A percentile compares a stretch with the other conserved stretches of the same genome.
Evolutionary conservation across 2,888 invertebrate genomes (phyloP).

Genomic region (Adelognathus sp.): DNA sequence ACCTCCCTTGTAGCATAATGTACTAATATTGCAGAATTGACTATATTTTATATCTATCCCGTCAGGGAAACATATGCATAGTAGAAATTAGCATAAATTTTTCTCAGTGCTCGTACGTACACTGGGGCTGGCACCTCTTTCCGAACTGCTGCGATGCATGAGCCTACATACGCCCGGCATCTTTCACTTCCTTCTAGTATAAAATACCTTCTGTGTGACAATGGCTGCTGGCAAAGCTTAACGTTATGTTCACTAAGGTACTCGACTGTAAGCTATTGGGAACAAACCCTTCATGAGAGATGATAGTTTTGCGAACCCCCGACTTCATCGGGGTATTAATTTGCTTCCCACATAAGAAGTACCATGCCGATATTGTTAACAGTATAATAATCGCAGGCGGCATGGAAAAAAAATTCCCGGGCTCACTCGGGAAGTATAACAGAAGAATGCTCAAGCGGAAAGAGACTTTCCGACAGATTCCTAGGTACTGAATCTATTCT

Average conservation of each 20-base stretch:
- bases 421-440: not conserved
- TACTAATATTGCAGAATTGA: no score
- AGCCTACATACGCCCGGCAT: not conserved
- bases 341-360: no score
- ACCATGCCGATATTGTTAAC: not conserved
- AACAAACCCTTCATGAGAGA: not conserved
- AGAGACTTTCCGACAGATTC: not conserved
- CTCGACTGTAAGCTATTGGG: not conserved
- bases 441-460: not conserved
- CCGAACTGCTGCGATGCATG: not conserved
- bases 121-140: not conserved
- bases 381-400: not conserved
- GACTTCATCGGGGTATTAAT: not conserved
- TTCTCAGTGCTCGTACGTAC: not conserved
- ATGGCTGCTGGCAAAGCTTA: conserved; percentile 28
- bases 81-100: no score
- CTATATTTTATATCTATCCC: no score
- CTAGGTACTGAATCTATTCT: not conserved
- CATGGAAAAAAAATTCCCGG: not conserved
- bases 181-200: conserved; percentile 15
- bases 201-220: not conserved
- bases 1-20: no score
- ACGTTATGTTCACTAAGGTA: not conserved
- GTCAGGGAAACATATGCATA: no score
- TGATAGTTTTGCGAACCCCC: not conserved